These are phyloP conservation scores for Pedetes capensis DNA, from an alignment of 2,113 vertebrate species.

Conservation along the genomic window DNA sequence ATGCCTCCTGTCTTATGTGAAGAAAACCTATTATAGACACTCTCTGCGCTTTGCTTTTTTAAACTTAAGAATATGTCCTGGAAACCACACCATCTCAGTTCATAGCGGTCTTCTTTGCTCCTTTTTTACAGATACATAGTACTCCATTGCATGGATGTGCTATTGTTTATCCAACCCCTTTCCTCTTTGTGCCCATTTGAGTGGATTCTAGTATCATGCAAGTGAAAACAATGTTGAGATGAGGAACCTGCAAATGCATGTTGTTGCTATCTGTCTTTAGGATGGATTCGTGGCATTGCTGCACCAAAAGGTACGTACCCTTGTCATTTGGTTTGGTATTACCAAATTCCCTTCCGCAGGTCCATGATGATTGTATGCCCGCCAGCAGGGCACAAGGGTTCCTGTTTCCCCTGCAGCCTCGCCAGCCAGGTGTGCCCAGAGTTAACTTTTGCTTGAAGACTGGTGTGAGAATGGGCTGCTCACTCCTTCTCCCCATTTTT, in stretches of 20 bases:
- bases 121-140: background rate
- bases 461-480: background rate
- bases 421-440: fast-evolving
- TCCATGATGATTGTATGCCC: too few relatives aligned
- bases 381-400: too few relatives aligned
- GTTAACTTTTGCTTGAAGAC: too few relatives aligned
- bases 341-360: background rate
- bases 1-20: background rate
- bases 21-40: background rate
- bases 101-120: background rate
- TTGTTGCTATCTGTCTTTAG: background rate
- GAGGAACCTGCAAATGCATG: background rate
- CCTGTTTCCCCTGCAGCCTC: background rate
- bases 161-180: fast-evolving
- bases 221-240: fast-evolving
- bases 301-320: fast-evolving
- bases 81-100: background rate
- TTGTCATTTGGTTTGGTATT: background rate
- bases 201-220: background rate
- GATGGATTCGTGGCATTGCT: background rate
- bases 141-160: fast-evolving
- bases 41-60: background rate
- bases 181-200: background rate
- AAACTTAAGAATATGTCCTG: background rate
- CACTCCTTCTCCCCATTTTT: background rate